Evolutionary conservation across 2,888 invertebrate species (phyloP).

Genomic region (Leptinotarsa rubiginosa): DNA sequence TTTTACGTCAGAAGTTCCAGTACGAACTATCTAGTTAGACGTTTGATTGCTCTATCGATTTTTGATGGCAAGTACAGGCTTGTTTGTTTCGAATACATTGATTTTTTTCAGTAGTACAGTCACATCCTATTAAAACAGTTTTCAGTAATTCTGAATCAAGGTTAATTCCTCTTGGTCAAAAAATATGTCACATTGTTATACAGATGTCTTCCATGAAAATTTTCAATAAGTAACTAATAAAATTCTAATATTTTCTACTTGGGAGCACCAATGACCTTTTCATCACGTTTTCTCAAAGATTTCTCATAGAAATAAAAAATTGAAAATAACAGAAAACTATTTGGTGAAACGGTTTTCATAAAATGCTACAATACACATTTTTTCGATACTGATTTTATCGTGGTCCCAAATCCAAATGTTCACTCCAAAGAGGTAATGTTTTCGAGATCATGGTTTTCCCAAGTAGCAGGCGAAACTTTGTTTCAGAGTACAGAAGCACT

Average conservation of each 20-base stretch:
- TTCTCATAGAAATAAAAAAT: neutral
- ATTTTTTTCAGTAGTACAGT: constrained; percentile 3
- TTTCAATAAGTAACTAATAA: neutral
- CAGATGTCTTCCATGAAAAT: neutral
- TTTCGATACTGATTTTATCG: no score
- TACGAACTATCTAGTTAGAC: no score
- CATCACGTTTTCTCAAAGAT: neutral
- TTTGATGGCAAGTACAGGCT: constrained; percentile 1
- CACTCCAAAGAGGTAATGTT: no score
- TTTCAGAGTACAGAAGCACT: constrained; percentile 13
- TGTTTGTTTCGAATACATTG: neutral
- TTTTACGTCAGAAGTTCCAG: no score
- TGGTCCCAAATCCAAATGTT: no score
- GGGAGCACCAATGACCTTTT: neutral
- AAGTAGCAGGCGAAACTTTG: neutral
- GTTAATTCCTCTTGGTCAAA: neutral
- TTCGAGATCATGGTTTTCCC: neutral
- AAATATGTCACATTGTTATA: neutral
- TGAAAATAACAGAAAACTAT: neutral
- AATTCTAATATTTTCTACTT: neutral
- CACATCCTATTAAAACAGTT: neutral
- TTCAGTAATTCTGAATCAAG: no score
- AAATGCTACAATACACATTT: no score
- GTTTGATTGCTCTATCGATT: neutral
- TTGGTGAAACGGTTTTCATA: no score